Percentiles rank a stretch among this genome's conserved stretches.
Evolutionary conservation across 2,113 vertebrate species (phyloP).

Genomic region (Prolemur simus): DNA sequence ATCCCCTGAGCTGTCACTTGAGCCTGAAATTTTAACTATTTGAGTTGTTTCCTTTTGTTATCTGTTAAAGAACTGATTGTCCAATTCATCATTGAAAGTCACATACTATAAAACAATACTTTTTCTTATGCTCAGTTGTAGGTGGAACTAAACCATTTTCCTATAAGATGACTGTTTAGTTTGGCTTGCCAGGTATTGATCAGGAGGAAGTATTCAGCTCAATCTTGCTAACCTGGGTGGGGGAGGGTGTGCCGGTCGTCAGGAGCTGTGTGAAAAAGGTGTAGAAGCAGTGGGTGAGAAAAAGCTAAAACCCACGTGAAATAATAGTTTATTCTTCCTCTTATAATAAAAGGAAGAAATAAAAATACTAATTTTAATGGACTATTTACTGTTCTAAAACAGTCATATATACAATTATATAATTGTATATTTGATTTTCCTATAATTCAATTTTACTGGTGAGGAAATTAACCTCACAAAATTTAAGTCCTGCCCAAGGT

Average conservation of each 20-base stretch:
- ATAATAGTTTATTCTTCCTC: neutral
- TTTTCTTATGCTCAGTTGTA: neutral
- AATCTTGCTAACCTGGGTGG: neutral
- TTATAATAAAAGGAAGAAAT: neutral
- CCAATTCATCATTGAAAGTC: neutral
- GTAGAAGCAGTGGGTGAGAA: neutral
- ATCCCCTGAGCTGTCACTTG: neutral
- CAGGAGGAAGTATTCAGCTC: neutral
- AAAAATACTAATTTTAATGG: neutral
- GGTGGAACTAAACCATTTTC: neutral
- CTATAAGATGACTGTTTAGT: neutral
- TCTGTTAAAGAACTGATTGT: neutral
- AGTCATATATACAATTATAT: neutral
- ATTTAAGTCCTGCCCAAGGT: neutral
- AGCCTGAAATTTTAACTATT: neutral
- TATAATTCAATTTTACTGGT: neutral
- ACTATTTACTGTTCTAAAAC: neutral
- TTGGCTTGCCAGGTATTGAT: neutral
- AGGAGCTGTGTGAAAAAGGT: fast-evolving
- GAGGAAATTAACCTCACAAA: neutral
- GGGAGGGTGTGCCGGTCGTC: fast-evolving
- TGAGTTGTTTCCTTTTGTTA: neutral
- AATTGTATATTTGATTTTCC: neutral
- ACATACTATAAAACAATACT: neutral
- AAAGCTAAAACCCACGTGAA: neutral